phyloP scores from a whole-genome alignment of 2,113 vertebrate genomes.

The Progne subis region DNA sequence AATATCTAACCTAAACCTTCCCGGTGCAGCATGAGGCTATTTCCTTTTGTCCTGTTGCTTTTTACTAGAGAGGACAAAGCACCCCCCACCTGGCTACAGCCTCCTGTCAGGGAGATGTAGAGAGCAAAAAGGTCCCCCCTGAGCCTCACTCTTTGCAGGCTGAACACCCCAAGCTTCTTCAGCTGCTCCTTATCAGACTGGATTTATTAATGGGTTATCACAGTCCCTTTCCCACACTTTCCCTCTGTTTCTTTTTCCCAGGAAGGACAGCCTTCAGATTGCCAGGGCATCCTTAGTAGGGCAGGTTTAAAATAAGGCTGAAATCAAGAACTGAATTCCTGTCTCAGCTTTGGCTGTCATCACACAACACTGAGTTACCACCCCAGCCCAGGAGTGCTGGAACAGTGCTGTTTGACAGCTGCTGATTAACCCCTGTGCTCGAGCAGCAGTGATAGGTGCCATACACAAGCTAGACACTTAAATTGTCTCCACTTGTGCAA shows the following conservation, averaged over 20 bases:
- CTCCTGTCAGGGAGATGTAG: neutral
- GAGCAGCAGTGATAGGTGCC: neutral
- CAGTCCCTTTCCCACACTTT: neutral
- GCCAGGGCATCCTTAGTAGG: neutral
- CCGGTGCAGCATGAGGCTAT: neutral
- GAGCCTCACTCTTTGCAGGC: neutral
- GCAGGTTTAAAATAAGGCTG: neutral
- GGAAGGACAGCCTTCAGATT: neutral
- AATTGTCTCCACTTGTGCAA: neutral
- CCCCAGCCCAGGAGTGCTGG: neutral
- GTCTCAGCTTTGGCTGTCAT: neutral
- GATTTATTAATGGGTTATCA: neutral
- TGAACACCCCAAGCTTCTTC: neutral
- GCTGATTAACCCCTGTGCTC: neutral
- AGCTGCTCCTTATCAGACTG: neutral
- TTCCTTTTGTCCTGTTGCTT: neutral
- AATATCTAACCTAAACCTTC: neutral
- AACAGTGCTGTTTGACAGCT: neutral
- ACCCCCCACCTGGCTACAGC: neutral
- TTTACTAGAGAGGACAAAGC: neutral
- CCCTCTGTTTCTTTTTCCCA: neutral
- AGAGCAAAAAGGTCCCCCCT: accelerated
- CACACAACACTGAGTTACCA: neutral
- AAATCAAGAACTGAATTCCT: neutral
- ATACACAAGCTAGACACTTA: neutral